Evolutionary conservation across 2,888 invertebrate genomes (phyloP), one percentile per base, ranked within the genome.

Genomic region (Chorisops tibialis): DNA sequence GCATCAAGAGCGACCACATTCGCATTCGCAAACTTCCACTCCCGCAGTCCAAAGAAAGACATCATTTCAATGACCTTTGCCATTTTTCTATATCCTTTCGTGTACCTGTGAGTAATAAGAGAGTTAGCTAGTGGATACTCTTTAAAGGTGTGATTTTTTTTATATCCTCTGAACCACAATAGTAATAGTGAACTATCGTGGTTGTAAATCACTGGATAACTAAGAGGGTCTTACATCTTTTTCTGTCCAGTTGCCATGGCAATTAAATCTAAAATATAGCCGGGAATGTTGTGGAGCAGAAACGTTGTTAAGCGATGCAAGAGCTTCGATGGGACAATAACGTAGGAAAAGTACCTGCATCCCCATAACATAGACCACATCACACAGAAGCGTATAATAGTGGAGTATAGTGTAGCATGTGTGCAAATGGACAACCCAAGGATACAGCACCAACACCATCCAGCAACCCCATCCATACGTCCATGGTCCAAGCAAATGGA

Each of bases 191-290:
- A 39, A 35, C 39, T 22, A 38, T 35, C 21, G 14, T 24, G 2
- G 16, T 19, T 16, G 54, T 62, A 62, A 62, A 56, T 62, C 56
- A 62, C 24, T 49, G 2, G 16, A 37, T 41, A 56, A 9, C 16
- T 43, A 19, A 39, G 19, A 51, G 38, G n/a, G 12, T 73, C 75
- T 75, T 75, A 78, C 78, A 77, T 78, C 72, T 74, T 74, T 70
- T 77, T 76, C 69, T 76, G 77, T 72, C 79, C 78, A 60, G 74
- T 75, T 67, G 70, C 71, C 70, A 75, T 69, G 67, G 79, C 79
- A 73, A 76, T 73, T 71, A 76, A 73, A 74, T 79, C 79, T 71
- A 79, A 75, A 66, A 77, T 72, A 73, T 76, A 77, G 71, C 75
- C 79, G 54, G 79, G 79, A 65, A 79, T 73, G 68, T 75, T 74